Base-by-base conservation (phyloP, 2,113 vertebrate species). In the Guaruba guarouba region DNA sequence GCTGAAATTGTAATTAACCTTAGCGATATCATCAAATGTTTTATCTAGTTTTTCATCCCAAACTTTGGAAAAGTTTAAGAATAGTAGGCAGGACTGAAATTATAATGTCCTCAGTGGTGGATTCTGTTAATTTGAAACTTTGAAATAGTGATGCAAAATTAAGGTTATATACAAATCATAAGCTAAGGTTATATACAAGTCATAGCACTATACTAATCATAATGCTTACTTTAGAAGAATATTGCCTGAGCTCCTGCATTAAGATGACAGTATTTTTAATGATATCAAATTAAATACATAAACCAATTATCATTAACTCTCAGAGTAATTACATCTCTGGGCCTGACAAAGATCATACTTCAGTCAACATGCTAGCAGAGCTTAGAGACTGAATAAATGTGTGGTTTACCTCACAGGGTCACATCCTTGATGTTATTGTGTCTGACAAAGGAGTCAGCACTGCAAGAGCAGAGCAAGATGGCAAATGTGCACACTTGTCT, bases 221-320 rank as follows among this genome's bases (percentile, higher is more conserved):
- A 35, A 33, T 62, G 86, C 73, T 92, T 88, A 44, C 51, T 92
- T 62, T 35, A 78, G 46, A 67, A 86, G 64, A 84, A 81, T 25
- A 66, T 52, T 66, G 77, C 84, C 57, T 84, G 44, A 51, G 31
- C 46, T 94, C 33, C 84, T 80, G 44, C 25, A 71, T 49, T 49
- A 49, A 88, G 64, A 86, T 0, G 48, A 79, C 52, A 88, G 77
- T 70, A 87, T 92, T 96, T 93, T 92, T 95, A 94, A 96, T 92
- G 70, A 59, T 94, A 91, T 66, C 81, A 88, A 93, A 89, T 94
- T 96, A 89, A 96, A 94, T 70, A 92, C 91, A 89, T 96, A 96
- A 96, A 93, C 91, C 86, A 93, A 94, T 96, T 97, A 96, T n/a
- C 86, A 88, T 92, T 96, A 92, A 79, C 80, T 96, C 90, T 92